Base-by-base conservation (phyloP, 1,140 invertebrate species). In the Pachypeltis micranthus region DNA sequence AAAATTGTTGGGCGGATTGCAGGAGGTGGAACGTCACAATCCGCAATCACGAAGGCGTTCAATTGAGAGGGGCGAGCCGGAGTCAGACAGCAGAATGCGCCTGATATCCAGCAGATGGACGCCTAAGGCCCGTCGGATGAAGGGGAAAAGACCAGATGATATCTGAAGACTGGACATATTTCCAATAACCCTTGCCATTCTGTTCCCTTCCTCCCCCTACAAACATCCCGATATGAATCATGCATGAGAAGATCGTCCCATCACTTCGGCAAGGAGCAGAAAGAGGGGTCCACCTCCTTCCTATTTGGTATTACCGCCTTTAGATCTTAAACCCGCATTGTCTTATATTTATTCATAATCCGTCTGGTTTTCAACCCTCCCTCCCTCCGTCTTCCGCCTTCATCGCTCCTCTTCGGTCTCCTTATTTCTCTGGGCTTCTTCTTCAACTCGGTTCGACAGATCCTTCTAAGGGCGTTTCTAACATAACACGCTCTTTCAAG, bases 151-250 rank as follows among this genome's bases (percentile, higher is more conserved):
- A 14, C 47, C 47, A 51, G 47, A 51, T 51, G 47, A 51, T 51
- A 51, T 51, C 47, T 14, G 47, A 51, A 51, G 47, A 4, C 23
- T 51, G 47, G 47, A 51, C 47, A 51, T 51, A 51, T 51, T 51
- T 51, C 47, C 47, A 51, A 51, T 51, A 51, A 51, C 47, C 47
- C 47, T 51, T 51, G 47, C 47, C 47, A 51, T 51, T 51, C 47
- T 51, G 47, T 21, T 51, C n/a, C 21, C 47, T 16, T 51, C 47
- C 47, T 51, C 47, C 47, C 47, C 47, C 47, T 51, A 51, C 47
- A 51, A 51, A n/a, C n/a, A n/a, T 51, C 47, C 47, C 47, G 47
- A 51, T 51, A 51, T 51, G 47, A 51, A 51, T 51, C 47, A 51
- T 51, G 47, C 21, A 51, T 51, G 47, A 51, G 47, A 51, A 51